Evolutionary conservation across 2,888 invertebrate species (phyloP).

Genomic region (Prenolepis imparis): DNA sequence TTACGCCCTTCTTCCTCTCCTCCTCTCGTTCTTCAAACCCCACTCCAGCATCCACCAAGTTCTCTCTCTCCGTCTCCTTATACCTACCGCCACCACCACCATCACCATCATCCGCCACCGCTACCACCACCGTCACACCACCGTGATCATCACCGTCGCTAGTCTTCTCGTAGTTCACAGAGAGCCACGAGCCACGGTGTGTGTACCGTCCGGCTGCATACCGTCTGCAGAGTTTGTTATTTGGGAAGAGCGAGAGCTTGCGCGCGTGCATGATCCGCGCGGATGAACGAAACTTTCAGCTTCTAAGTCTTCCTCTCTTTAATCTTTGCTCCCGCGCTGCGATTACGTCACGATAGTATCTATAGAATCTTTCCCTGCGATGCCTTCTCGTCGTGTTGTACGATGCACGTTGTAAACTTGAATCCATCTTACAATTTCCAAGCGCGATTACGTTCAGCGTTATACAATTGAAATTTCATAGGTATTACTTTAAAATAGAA

Average conservation of each 20-base stretch:
- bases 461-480: not conserved
- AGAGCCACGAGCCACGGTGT: conserved; percentile 60
- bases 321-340: conserved; percentile 57
- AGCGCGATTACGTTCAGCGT: not conserved
- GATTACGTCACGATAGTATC: conserved; percentile 59
- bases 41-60: conserved; percentile 6
- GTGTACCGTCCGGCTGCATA: conserved; percentile 17
- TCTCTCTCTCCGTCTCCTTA: conserved; percentile 29
- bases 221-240: conserved; percentile 64
- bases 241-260: conserved; percentile 62
- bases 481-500: not conserved
- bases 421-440: not conserved
- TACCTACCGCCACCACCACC: conserved; percentile 7
- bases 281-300: conserved; percentile 68
- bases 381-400: not conserved
- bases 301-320: conserved; percentile 57
- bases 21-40: conserved; percentile 48
- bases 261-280: conserved; percentile 35
- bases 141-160: conserved; percentile 38
- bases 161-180: conserved; percentile 55
- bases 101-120: not conserved
- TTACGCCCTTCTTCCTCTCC: conserved; percentile 72
- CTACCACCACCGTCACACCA: conserved; percentile 29
- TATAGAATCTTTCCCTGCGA: conserved; percentile 16
- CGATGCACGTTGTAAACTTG: not conserved